Evolutionary conservation across 92 coral and sea anemone genomes (phyloP).

Genomic region (Zoanthus sociatus): DNA sequence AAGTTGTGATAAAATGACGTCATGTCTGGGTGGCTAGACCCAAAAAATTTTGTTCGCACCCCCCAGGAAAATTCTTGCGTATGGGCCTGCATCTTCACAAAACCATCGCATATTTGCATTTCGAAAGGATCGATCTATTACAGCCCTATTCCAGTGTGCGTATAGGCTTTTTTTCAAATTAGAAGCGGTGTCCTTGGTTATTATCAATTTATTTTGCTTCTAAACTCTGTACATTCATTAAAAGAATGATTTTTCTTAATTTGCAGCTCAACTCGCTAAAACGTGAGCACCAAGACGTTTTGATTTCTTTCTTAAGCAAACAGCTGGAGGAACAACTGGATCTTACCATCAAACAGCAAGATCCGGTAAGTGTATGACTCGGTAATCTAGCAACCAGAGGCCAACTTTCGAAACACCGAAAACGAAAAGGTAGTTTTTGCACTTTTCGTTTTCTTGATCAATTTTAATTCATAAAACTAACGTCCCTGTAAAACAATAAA

Average conservation of each 20-base stretch:
- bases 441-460: not conserved
- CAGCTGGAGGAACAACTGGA: slow-evolving; percentile 88
- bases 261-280: slow-evolving; percentile 82
- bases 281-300: slow-evolving; percentile 80
- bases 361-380: slow-evolving; percentile 71
- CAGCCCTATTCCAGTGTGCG: too few relatives aligned
- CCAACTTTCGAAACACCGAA: not conserved
- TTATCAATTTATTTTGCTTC: not conserved
- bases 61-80: too few relatives aligned
- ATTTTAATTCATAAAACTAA: too few relatives aligned
- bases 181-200: too few relatives aligned
- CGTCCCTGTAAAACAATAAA: too few relatives aligned
- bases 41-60: too few relatives aligned
- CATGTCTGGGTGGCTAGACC: too few relatives aligned
- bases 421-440: not conserved
- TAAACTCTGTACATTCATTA: not conserved
- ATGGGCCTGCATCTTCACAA: too few relatives aligned
- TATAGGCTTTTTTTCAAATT: too few relatives aligned
- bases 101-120: too few relatives aligned
- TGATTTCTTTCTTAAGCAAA: slow-evolving; percentile 72
- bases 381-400: not conserved
- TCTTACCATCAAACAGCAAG: slow-evolving; percentile 77
- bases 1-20: too few relatives aligned
- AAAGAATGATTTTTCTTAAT: not conserved
- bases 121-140: too few relatives aligned